Conservation (phyloP, 2,113 vertebrate genomes). For the Vulpes lagopus region DNA sequence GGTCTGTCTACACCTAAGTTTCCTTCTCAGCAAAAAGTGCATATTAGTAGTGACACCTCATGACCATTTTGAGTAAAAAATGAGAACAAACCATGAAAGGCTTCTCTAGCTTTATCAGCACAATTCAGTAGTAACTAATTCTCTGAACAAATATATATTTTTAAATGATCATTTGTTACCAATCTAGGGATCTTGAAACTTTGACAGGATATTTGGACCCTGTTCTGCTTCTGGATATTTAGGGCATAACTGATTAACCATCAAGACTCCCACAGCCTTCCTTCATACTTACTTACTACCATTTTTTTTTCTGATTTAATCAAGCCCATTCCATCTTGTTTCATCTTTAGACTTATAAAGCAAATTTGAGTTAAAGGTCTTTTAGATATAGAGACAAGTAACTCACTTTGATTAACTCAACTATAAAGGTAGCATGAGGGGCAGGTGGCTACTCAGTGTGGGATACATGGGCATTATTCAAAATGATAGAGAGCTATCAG, state of each 20-base stretch:
- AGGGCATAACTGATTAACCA: background rate
- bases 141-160: background rate
- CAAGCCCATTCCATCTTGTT: background rate
- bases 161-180: background rate
- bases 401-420: background rate
- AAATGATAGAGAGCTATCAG: background rate
- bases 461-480: background rate
- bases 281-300: background rate
- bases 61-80: background rate
- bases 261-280: background rate
- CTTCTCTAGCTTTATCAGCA: background rate
- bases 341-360: background rate
- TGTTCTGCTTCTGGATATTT: constrained; percentile 14
- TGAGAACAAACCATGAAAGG: background rate
- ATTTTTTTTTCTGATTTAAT: background rate
- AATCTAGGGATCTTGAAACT: background rate
- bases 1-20: background rate
- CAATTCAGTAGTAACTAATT: background rate
- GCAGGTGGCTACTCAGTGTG: background rate
- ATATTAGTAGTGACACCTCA: background rate
- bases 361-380: background rate
- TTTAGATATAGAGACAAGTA: background rate
- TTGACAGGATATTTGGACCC: background rate
- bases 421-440: background rate
- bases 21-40: background rate